Evolutionary conservation across 2,113 vertebrate genomes (phyloP), one percentile per base, ranked within the genome.

Genomic region (Neomonachus schauinslandi): DNA sequence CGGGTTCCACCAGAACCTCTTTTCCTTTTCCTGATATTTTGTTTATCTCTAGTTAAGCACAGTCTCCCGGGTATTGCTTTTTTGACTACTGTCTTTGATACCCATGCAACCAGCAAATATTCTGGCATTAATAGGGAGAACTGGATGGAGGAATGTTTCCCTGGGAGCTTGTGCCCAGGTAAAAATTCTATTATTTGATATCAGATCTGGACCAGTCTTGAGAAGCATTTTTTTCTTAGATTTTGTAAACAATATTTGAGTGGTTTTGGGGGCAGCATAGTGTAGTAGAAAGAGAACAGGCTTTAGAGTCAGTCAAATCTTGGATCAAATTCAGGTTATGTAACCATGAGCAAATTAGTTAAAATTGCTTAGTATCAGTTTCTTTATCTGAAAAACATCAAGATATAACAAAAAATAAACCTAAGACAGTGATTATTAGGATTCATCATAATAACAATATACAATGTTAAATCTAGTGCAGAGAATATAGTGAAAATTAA

Each of bases 141-240:
- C 5, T 71, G 2, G 28, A 71, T 28, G 67, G 36, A 81, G 6
- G 22, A 85, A 16, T 82, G 33, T 82, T 94, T 74, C 71, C 13
- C 71, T 74, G 21, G 33, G 36, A 95, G 12, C 9, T 49, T 80
- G 7, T 76, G 7, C 11, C 36, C 21, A 61, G 18, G 16, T 5
- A 0, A 88, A 74, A 97, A 61, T 71, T 94, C 59, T 69, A 31
- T 65, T 82, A 63, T 63, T 97, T 94, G 39, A 67, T 94, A 77
- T 53, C 18, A 31, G 28, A 61, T 91, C n/a, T 39, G 22, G 4
- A 19, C 1, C 15, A 84, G 18, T 82, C 13, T 7, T 61, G 33
- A 69, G 86, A 91, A 59, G 2, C 16, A 88, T 87, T 46, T 86
- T 91, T 90, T 28, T 39, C 55, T 94, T 92, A 49, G 24, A 55